These are phyloP conservation scores for Chymomyza caudatula DNA, from an alignment of 2,888 invertebrate species.

Conservation along the genomic window DNA sequence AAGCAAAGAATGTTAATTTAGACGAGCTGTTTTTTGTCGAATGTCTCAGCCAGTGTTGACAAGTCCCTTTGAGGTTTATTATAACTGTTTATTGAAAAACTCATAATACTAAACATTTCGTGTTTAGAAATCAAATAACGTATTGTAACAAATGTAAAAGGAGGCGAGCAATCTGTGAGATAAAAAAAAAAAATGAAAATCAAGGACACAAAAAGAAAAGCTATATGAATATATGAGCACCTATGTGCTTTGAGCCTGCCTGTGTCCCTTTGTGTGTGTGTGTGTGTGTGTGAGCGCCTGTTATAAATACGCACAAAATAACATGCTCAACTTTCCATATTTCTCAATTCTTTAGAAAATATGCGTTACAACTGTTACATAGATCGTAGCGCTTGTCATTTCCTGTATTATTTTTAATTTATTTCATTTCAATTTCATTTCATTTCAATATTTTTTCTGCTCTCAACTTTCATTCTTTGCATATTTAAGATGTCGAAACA, in stretches of 20 bases:
- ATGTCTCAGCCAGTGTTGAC: too few species aligned
- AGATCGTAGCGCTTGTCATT: constrained; percentile 62
- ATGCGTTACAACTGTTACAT: constrained; percentile 49
- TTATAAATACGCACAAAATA: background rate
- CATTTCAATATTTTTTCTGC: constrained; percentile 23
- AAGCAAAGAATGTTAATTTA: too few species aligned
- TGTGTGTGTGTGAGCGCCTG: background rate
- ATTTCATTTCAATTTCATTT: constrained; percentile 37
- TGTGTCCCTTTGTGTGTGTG: background rate
- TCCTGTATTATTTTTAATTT: constrained; percentile 68
- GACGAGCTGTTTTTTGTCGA: too few species aligned
- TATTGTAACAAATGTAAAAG: constrained; percentile 55
- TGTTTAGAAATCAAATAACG: constrained; percentile 4
- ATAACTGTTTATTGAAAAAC: too few species aligned
- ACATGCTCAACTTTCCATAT: background rate
- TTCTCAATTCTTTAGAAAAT: background rate
- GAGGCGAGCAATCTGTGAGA: constrained; percentile 37
- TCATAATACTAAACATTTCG: background rate
- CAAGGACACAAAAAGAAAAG: constrained; percentile 17
- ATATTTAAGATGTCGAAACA: constrained; percentile 72
- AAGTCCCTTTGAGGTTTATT: too few species aligned
- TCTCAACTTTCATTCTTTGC: constrained; percentile 49
- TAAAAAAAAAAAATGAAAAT: constrained; percentile 24
- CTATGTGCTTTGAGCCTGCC: background rate
- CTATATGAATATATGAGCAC: constrained; percentile 30